A percentile compares a stretch with the other conserved stretches of the same genome.
phyloP scores from a whole-genome alignment of 2,888 invertebrate species.

The Seira musarum region DNA sequence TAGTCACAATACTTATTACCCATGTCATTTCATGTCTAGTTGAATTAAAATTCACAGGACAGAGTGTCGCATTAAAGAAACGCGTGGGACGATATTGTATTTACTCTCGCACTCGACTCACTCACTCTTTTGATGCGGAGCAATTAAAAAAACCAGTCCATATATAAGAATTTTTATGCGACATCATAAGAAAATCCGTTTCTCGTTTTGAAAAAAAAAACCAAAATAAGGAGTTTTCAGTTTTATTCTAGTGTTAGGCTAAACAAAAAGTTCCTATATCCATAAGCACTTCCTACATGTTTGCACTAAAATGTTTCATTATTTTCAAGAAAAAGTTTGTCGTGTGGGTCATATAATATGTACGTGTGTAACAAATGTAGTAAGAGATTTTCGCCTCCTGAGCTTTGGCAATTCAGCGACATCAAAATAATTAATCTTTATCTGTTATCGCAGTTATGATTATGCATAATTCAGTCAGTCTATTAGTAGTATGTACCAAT shows the following conservation, averaged over 20 bases:
- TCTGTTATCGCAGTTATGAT: not conserved
- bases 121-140: not conserved
- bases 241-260: not conserved
- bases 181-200: not conserved
- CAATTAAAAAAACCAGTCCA: constrained; percentile 6
- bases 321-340: not conserved
- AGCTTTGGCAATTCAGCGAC: not conserved
- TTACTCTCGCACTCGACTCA: not conserved
- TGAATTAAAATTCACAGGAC: constrained; percentile 9
- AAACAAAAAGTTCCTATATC: not conserved
- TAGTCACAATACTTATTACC: not conserved
- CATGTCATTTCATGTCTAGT: not conserved
- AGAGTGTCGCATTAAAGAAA: not conserved
- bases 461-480: not conserved
- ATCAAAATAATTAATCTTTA: not conserved
- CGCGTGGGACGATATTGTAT: not conserved
- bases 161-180: no score
- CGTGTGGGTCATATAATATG: no score
- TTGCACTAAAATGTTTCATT: not conserved
- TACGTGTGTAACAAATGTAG: no score
- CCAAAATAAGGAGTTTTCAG: not conserved
- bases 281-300: constrained; percentile 12
- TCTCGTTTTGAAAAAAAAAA: not conserved
- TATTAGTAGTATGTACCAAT: no score
- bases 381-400: not conserved